phyloP scores from a whole-genome alignment of 2,113 vertebrate species.

The Ceyx margarethae region DNA sequence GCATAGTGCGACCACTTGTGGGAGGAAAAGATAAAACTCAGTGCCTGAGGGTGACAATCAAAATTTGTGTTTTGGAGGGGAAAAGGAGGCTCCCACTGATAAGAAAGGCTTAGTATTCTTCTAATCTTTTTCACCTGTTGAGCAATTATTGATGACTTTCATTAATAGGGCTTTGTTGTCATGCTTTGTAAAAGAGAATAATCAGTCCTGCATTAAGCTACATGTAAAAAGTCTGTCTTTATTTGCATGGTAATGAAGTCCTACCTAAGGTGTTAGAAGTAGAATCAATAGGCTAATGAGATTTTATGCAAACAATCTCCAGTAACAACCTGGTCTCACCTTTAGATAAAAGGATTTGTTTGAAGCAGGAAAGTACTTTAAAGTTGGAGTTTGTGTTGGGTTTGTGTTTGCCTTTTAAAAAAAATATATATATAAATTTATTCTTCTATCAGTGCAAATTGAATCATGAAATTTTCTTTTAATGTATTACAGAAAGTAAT shows the following conservation, averaged over 20 bases:
- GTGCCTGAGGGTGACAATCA: not conserved
- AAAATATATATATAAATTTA: not conserved
- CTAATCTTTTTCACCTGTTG: conserved; percentile 19
- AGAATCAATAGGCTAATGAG: conserved; percentile 68
- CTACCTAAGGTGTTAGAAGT: conserved; percentile 44
- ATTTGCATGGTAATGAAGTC: conserved; percentile 65
- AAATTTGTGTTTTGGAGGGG: not conserved
- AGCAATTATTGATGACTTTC: conserved; percentile 50
- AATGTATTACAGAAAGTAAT: not conserved
- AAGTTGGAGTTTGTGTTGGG: not conserved
- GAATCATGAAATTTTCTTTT: not conserved
- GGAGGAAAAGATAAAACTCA: not conserved
- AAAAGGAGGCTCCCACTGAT: not conserved
- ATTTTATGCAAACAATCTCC: conserved; percentile 66
- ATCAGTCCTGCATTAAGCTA: conserved; percentile 31
- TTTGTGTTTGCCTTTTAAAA: no score
- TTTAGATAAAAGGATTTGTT: conserved; percentile 52
- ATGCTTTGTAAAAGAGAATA: not conserved
- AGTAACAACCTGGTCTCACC: conserved; percentile 24
- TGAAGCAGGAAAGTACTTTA: conserved; percentile 24
- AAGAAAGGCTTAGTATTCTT: not conserved
- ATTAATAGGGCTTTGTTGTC: not conserved
- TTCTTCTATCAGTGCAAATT: not conserved
- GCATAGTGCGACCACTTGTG: fast-evolving
- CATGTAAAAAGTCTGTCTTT: conserved; percentile 23